A percentile compares a stretch with the other conserved stretches of the same genome.
phyloP scores from a whole-genome alignment of 1,140 invertebrate species.

The Littorina saxatilis region DNA sequence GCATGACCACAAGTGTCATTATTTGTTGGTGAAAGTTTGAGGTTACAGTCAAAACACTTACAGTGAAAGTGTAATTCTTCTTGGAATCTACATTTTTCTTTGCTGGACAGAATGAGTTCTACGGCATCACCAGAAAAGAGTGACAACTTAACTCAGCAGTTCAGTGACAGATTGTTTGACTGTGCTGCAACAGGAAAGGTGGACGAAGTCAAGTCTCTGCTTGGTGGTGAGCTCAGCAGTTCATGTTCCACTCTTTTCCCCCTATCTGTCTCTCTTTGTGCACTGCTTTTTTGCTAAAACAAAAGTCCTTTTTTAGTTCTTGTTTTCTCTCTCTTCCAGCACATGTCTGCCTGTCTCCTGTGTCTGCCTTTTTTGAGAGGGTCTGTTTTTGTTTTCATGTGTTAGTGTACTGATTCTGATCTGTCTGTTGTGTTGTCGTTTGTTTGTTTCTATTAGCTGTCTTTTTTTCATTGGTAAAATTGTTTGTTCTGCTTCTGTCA shows the following conservation, averaged over 20 bases:
- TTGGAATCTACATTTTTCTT: not conserved
- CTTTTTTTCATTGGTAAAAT: too few relatives aligned
- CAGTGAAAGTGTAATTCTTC: not conserved
- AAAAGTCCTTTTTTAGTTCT: not conserved
- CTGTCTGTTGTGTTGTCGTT: too few relatives aligned
- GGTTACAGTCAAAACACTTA: not conserved
- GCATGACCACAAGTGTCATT: not conserved
- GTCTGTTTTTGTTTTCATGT: not conserved
- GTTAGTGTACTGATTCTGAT: not conserved
- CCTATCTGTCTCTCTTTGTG: not conserved
- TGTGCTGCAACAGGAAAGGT: slow-evolving; percentile 53
- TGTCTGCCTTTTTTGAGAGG: not conserved
- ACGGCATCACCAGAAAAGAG: slow-evolving; percentile 26
- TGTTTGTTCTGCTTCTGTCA: too few relatives aligned
- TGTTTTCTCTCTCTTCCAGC: not conserved
- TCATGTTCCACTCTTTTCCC: not conserved
- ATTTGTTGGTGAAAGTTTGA: not conserved
- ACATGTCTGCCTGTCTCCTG: not conserved
- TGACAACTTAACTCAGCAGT: not conserved
- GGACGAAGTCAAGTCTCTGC: slow-evolving; percentile 45
- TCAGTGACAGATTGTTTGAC: slow-evolving; percentile 47
- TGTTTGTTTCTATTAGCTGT: too few relatives aligned
- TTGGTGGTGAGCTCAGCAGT: slow-evolving; percentile 40
- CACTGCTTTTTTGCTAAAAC: not conserved
- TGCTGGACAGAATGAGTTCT: slow-evolving; percentile 24